Conservation (phyloP, 2,113 vertebrate species). For the Malurus alboscapulatus region DNA sequence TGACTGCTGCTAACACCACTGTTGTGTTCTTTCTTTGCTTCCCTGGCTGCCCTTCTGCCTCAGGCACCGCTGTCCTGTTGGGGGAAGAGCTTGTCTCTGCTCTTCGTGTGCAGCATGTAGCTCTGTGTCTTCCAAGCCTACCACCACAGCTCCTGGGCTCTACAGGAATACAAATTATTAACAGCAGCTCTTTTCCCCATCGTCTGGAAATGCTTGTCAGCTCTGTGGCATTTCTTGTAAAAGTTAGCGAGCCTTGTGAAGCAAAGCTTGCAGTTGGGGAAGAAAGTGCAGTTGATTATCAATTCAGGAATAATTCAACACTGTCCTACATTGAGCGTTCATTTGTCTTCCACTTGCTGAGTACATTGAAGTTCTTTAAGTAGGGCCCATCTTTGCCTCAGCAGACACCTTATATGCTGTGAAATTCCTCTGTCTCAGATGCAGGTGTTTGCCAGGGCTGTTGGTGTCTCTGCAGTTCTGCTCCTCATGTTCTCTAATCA, state of each 20-base stretch:
- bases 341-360: not conserved
- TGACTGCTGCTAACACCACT: not conserved
- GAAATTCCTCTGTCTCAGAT: not conserved
- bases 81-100: not conserved
- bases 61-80: not conserved
- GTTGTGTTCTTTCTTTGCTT: not conserved
- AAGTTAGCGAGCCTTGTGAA: not conserved
- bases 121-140: not conserved
- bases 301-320: not conserved
- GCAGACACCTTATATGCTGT: not conserved
- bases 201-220: not conserved
- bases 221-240: not conserved
- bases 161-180: not conserved
- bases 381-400: not conserved
- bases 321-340: not conserved
- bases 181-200: not conserved
- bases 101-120: rapidly evolving
- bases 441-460: not conserved
- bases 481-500: not conserved
- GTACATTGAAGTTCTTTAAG: not conserved
- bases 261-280: not conserved
- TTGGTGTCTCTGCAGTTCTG: not conserved
- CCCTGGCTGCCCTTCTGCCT: not conserved
- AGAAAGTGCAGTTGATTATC: not conserved
- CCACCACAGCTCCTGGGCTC: not conserved